phyloP scores from a whole-genome alignment of 2,113 vertebrate genomes.

The Carlito syrichta region DNA sequence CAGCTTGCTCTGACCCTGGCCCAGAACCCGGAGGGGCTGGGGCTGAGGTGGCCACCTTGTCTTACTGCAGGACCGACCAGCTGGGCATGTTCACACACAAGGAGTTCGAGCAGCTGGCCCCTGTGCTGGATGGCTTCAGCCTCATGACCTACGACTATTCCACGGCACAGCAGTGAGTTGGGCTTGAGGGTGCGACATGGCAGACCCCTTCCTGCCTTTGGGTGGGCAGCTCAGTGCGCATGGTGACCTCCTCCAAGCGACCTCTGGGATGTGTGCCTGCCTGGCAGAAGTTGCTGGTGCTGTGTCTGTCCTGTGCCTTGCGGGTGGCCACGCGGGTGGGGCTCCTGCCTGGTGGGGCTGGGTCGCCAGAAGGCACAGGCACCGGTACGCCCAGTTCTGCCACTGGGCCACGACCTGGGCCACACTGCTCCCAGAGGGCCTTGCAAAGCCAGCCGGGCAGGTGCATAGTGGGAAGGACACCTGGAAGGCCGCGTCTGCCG shows the following conservation, averaged over 20 bases:
- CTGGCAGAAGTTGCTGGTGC: not conserved
- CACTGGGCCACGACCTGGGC: not conserved
- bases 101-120: slow-evolving; percentile 92
- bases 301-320: not conserved
- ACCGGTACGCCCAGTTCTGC: not conserved
- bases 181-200: not conserved
- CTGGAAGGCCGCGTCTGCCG: not conserved
- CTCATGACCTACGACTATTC: slow-evolving; percentile 99
- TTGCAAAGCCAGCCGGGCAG: rapidly evolving
- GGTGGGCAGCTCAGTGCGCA: not conserved
- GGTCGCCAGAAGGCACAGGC: not conserved
- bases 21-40: not conserved
- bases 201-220: not conserved
- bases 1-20: rapidly evolving
- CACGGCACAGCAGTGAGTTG: slow-evolving; percentile 86
- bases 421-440: rapidly evolving
- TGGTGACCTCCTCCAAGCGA: not conserved
- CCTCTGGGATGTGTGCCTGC: too few species aligned
- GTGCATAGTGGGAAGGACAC: not conserved
- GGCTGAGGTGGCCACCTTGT: rapidly evolving
- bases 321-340: not conserved
- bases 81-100: slow-evolving; percentile 91
- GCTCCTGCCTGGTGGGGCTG: not conserved
- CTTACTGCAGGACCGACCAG: slow-evolving; percentile 81
- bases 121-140: slow-evolving; percentile 92